A percentile compares a stretch with the other conserved stretches of the same genome.
Conservation (phyloP, 2,113 vertebrate genomes). For the Austrofundulus limnaeus region DNA sequence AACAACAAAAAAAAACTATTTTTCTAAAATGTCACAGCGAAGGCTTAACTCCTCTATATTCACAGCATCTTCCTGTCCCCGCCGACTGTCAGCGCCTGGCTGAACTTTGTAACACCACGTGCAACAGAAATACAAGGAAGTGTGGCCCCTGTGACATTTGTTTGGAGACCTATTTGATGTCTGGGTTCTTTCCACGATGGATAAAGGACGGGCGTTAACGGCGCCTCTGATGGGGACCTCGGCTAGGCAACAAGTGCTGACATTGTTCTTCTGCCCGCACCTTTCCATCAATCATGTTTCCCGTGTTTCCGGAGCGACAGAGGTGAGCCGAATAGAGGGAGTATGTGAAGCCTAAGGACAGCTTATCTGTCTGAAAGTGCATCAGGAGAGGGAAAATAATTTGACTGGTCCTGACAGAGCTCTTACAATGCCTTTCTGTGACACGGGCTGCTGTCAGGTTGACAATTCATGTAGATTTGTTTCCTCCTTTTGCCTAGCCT, state of each 20-base stretch:
- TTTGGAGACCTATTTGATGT: slow-evolving; percentile 62
- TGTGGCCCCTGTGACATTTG: slow-evolving; percentile 62
- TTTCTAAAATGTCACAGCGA: slow-evolving; percentile 61
- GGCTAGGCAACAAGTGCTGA: slow-evolving; percentile 60
- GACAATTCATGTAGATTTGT: slow-evolving; percentile 43
- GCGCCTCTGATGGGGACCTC: slow-evolving; percentile 58
- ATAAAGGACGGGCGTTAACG: slow-evolving; percentile 53
- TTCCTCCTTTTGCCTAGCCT: slow-evolving; percentile 18
- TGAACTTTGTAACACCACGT: slow-evolving; percentile 37
- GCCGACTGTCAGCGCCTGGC: slow-evolving; percentile 38
- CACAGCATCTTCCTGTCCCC: slow-evolving; percentile 24
- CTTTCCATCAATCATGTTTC: slow-evolving; percentile 67
- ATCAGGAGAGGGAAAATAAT: slow-evolving; percentile 62
- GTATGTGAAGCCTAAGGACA: slow-evolving; percentile 44
- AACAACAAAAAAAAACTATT: slow-evolving; percentile 50
- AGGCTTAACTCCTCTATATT: slow-evolving; percentile 57
- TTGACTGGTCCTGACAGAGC: slow-evolving; percentile 65
- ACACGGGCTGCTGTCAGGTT: slow-evolving; percentile 49
- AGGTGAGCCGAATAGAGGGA: slow-evolving; percentile 35
- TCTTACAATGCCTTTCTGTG: slow-evolving; percentile 56
- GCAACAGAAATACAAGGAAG: slow-evolving; percentile 44
- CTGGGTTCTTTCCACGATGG: slow-evolving; percentile 34
- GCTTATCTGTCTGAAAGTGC: slow-evolving; percentile 64
- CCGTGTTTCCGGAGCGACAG: slow-evolving; percentile 53
- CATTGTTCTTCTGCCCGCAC: slow-evolving; percentile 53